Evolutionary conservation across 2,888 invertebrate species (phyloP).

Genomic region (Phragmatobia fuliginosa): DNA sequence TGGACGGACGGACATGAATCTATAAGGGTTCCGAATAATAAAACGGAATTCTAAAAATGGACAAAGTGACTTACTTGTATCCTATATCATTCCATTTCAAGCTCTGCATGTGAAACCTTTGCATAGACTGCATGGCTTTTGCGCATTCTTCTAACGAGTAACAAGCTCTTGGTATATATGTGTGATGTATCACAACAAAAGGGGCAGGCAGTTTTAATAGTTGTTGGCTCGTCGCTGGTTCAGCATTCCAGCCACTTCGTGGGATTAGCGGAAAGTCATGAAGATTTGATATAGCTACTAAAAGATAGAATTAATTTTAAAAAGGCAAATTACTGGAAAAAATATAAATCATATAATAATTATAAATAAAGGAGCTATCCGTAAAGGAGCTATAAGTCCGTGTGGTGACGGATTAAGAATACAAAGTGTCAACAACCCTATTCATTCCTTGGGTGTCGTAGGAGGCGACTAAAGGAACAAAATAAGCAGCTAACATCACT

Average conservation of each 20-base stretch:
- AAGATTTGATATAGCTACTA: constrained; percentile 30
- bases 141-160: constrained; percentile 82
- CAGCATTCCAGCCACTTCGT: constrained; percentile 88
- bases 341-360: too few relatives aligned
- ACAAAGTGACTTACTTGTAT: constrained; percentile 74
- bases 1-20: too few relatives aligned
- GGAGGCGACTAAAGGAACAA: too few relatives aligned
- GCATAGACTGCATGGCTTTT: constrained; percentile 88
- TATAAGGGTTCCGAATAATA: too few relatives aligned
- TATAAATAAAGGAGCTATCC: too few relatives aligned
- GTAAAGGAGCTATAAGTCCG: too few relatives aligned
- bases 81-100: constrained; percentile 91
- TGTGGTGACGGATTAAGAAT: too few relatives aligned
- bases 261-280: constrained; percentile 58
- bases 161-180: constrained; percentile 88
- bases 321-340: too few relatives aligned
- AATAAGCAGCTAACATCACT: too few relatives aligned
- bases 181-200: constrained; percentile 91
- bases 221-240: constrained; percentile 73
- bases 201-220: constrained; percentile 87
- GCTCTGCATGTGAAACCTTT: constrained; percentile 86
- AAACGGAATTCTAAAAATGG: background rate
- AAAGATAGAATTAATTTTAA: background rate
- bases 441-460: too few relatives aligned
- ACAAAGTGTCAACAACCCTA: too few relatives aligned